phyloP scores from a whole-genome alignment of 2,113 vertebrate species.

The Nanorana parkeri region DNA sequence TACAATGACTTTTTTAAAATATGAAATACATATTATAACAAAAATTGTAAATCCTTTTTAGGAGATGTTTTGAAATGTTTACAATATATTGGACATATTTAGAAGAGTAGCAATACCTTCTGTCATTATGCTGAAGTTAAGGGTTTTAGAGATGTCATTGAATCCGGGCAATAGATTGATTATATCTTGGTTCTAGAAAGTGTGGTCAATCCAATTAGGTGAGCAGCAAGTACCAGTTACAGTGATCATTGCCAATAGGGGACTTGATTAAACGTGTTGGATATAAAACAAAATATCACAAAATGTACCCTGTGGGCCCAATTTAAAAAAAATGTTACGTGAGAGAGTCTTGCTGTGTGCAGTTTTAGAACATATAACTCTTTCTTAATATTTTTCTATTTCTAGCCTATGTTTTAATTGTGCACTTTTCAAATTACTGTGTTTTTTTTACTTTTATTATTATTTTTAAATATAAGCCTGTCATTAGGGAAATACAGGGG shows the following conservation, averaged over 20 bases:
- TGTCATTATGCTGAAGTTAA: conserved; percentile 8
- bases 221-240: conserved; percentile 33
- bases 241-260: conserved; percentile 53
- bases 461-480: too few relatives aligned
- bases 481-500: too few relatives aligned
- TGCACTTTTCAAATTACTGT: too few relatives aligned
- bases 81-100: too few relatives aligned
- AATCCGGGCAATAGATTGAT: conserved; percentile 32
- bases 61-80: too few relatives aligned
- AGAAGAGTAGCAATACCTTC: not conserved
- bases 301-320: conserved; percentile 49
- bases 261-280: conserved; percentile 43
- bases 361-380: conserved; percentile 21
- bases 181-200: conserved; percentile 18
- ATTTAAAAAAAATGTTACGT: conserved; percentile 44
- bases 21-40: too few relatives aligned
- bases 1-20: too few relatives aligned
- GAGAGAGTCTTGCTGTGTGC: not conserved
- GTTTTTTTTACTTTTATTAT: too few relatives aligned
- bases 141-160: conserved; percentile 22
- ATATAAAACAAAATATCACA: conserved; percentile 52
- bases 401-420: not conserved
- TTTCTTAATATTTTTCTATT: conserved; percentile 5
- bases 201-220: conserved; percentile 52
- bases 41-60: too few relatives aligned